These are phyloP conservation scores for Drosophila setosimentum DNA, from an alignment of 2,888 invertebrate genomes.

Conservation along the genomic window DNA sequence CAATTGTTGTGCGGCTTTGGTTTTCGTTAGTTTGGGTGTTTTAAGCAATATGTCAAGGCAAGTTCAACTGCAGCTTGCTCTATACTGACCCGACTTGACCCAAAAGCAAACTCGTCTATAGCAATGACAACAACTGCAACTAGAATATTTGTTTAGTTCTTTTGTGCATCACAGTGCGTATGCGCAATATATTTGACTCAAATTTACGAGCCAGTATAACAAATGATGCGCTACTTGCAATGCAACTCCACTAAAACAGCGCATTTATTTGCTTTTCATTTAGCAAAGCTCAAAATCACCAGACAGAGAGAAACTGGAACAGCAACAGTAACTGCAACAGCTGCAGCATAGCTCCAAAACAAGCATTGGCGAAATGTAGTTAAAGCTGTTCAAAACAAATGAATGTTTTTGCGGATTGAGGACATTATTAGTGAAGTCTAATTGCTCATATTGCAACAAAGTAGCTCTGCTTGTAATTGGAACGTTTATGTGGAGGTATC, in stretches of 20 bases:
- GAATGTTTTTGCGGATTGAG: background rate
- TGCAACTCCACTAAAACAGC: slow-evolving; percentile 38
- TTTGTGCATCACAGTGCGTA: slow-evolving; percentile 55
- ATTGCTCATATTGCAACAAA: background rate
- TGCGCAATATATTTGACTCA: slow-evolving; percentile 60
- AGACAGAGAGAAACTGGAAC: slow-evolving; percentile 4
- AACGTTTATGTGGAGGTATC: background rate
- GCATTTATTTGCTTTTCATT: slow-evolving; percentile 61
- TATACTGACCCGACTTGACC: slow-evolving; percentile 46
- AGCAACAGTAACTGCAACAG: background rate
- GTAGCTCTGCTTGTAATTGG: background rate
- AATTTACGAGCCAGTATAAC: slow-evolving; percentile 60
- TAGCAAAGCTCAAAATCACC: slow-evolving; percentile 21
- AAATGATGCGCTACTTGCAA: slow-evolving; percentile 48
- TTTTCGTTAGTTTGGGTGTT: slow-evolving; percentile 43
- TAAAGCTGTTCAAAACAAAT: slow-evolving; percentile 2
- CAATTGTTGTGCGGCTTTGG: slow-evolving; percentile 26
- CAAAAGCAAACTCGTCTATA: slow-evolving; percentile 39
- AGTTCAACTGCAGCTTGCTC: slow-evolving; percentile 57
- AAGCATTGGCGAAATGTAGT: slow-evolving; percentile 3
- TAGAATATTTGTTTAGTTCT: slow-evolving; percentile 56
- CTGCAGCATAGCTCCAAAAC: background rate
- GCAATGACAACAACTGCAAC: slow-evolving; percentile 23
- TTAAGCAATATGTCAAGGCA: slow-evolving; percentile 69
- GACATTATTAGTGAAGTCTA: background rate